Evolutionary conservation across 2,113 vertebrate species (phyloP).

Genomic region (Nothoprocta pentlandii): DNA sequence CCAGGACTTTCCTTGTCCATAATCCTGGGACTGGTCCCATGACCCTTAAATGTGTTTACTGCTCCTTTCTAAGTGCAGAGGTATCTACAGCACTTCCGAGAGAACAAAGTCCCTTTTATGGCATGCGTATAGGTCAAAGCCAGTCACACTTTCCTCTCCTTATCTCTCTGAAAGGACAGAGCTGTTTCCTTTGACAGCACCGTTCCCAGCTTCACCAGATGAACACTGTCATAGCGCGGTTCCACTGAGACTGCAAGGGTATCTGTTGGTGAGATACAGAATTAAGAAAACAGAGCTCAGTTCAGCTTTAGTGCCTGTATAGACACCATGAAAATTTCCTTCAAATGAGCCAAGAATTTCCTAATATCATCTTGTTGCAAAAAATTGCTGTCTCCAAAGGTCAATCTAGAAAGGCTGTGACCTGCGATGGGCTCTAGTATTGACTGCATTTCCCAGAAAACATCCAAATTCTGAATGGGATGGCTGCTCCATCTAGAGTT

Average conservation of each 20-base stretch:
- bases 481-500: neutral
- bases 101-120: neutral
- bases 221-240: conserved; percentile 36
- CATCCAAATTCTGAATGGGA: neutral
- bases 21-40: neutral
- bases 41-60: neutral
- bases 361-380: conserved; percentile 20
- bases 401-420: conserved; percentile 44
- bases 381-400: conserved; percentile 9
- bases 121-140: neutral
- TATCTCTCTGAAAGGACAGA: neutral
- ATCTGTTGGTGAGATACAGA: neutral
- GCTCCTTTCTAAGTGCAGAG: neutral
- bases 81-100: neutral
- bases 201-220: conserved; percentile 15
- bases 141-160: neutral
- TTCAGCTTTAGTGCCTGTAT: conserved; percentile 23
- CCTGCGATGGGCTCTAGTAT: conserved; percentile 34
- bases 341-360: conserved; percentile 44
- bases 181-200: neutral
- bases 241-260: neutral
- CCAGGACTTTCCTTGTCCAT: neutral
- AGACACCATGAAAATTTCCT: conserved; percentile 30
- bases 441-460: conserved; percentile 37
- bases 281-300: conserved; percentile 34